phyloP scores from a whole-genome alignment of 2,888 invertebrate species.

The Drosophila engyochracea region DNA sequence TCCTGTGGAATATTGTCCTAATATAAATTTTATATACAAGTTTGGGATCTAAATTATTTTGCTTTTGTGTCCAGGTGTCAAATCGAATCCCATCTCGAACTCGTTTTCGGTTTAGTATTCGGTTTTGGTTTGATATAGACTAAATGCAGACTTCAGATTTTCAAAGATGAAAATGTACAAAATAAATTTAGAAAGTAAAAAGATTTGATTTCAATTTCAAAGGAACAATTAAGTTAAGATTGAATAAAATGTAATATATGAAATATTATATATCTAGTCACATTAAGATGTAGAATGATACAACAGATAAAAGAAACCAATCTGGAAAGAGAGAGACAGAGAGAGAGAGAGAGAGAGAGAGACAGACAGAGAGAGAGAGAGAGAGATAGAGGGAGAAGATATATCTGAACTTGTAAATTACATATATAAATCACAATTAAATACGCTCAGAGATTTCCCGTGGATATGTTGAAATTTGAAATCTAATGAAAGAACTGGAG shows the following conservation, averaged over 20 bases:
- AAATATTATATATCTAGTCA: background rate
- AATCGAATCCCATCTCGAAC: background rate
- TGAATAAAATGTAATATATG: background rate
- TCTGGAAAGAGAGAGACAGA: no score
- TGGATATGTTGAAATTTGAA: background rate
- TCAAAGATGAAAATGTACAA: background rate
- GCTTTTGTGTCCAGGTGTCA: background rate
- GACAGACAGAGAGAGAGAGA: no score
- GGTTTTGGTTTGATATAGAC: background rate
- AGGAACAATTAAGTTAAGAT: background rate
- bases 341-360: no score
- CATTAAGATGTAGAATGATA: no score
- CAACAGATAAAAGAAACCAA: no score
- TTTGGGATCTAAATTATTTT: rapidly evolving
- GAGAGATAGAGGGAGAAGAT: background rate
- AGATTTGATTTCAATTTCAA: background rate
- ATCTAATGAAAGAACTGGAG: background rate
- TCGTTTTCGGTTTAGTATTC: rapidly evolving
- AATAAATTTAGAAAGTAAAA: background rate
- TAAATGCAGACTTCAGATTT: background rate
- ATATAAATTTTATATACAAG: background rate
- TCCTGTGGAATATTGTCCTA: background rate
- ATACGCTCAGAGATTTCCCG: background rate
- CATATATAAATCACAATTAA: background rate
- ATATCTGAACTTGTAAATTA: background rate